These are phyloP conservation scores for Centropyge bicolor DNA, from an alignment of 2,797 vertebrate species.

Conservation along the genomic window DNA sequence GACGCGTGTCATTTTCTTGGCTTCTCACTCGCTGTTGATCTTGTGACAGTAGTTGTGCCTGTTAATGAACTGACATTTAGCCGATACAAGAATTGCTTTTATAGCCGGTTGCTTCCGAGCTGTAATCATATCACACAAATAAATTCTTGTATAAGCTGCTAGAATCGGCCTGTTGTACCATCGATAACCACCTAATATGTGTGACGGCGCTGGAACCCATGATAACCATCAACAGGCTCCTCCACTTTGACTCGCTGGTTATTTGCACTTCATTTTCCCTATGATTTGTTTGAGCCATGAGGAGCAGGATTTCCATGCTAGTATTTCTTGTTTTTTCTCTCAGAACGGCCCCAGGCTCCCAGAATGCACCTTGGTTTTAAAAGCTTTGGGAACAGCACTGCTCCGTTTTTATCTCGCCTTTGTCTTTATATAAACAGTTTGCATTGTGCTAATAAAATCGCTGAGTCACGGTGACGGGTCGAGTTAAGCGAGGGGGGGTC, in stretches of 20 bases:
- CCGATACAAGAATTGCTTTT: neutral
- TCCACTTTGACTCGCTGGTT: neutral
- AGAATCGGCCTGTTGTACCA: neutral
- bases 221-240: slow-evolving; percentile 2
- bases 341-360: neutral
- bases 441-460: neutral
- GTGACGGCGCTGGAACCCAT: slow-evolving; percentile 7
- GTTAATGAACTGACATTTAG: neutral
- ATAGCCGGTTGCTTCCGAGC: neutral
- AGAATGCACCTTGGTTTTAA: neutral
- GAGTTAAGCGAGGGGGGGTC: slow-evolving; percentile 8
- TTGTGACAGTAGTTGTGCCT: neutral
- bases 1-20: too few relatives aligned
- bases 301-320: neutral
- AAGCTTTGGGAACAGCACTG: neutral
- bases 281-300: neutral
- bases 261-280: slow-evolving; percentile 4
- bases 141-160: slow-evolving; percentile 1
- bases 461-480: neutral
- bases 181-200: neutral
- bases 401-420: neutral
- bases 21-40: neutral
- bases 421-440: slow-evolving; percentile 1
- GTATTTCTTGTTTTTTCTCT: neutral
- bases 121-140: neutral